Percentiles rank a stretch among this genome's conserved stretches.
These are phyloP conservation scores for Bubo bubo DNA, from an alignment of 2,113 vertebrate species.

Conservation along the genomic window DNA sequence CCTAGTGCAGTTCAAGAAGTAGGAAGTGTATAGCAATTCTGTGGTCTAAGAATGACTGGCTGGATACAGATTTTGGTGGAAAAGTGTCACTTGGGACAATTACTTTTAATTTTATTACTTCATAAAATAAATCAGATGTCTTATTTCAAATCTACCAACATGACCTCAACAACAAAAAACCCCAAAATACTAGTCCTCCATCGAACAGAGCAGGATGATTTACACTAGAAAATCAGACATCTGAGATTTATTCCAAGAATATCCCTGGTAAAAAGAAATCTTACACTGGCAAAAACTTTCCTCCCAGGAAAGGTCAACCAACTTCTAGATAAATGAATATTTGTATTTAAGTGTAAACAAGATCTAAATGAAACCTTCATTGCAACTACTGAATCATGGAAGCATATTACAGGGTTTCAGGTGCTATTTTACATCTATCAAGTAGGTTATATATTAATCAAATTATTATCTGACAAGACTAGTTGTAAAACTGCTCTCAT, in stretches of 20 bases:
- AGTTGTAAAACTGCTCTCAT: neutral
- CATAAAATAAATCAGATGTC: neutral
- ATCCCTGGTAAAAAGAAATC: neutral
- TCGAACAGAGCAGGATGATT: neutral
- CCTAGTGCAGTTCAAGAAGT: neutral
- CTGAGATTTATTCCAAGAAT: neutral
- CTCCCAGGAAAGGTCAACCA: neutral
- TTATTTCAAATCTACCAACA: neutral
- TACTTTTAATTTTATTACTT: neutral
- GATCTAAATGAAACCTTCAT: neutral
- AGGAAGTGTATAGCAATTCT: neutral
- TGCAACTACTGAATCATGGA: neutral
- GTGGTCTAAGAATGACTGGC: neutral
- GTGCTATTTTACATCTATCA: neutral
- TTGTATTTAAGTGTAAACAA: neutral
- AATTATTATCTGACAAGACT: neutral
- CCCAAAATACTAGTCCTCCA: neutral
- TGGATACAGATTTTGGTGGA: neutral
- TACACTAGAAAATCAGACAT: neutral
- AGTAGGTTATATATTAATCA: neutral
- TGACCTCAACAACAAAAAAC: neutral
- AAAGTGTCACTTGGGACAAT: neutral
- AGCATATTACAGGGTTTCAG: neutral
- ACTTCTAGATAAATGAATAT: neutral
- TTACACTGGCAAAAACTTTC: neutral